Evolutionary conservation across 2,113 vertebrate genomes (phyloP).

Genomic region (Syngnathoides biaculeatus): DNA sequence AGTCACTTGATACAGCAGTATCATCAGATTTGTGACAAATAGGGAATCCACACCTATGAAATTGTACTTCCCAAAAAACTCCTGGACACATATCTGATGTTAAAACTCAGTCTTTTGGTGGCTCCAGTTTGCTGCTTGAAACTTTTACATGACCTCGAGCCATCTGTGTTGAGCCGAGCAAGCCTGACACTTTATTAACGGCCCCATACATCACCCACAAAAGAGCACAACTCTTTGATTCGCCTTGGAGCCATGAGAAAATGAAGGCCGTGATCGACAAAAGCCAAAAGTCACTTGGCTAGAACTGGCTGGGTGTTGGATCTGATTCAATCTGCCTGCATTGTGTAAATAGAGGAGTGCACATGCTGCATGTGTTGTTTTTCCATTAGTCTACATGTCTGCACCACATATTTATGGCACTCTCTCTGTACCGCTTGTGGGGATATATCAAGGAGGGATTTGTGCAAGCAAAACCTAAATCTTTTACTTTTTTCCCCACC

Average conservation of each 20-base stretch:
- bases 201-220: background rate
- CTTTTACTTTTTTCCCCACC: background rate
- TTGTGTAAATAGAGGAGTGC: background rate
- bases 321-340: background rate
- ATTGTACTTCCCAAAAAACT: background rate
- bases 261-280: background rate
- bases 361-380: background rate
- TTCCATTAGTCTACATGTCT: constrained; percentile 8
- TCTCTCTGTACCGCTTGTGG: constrained; percentile 4
- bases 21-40: background rate
- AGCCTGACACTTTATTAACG: background rate
- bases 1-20: constrained; percentile 4
- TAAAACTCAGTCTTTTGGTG: constrained; percentile 9
- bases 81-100: background rate
- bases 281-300: constrained; percentile 1
- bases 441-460: constrained; percentile 5
- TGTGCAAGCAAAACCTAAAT: constrained; percentile 6
- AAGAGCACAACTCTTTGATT: background rate
- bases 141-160: constrained; percentile 5
- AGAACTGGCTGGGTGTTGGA: constrained; percentile 1
- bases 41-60: background rate
- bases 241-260: background rate
- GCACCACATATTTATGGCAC: constrained; percentile 10
- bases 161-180: background rate
- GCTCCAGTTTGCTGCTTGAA: background rate